These are phyloP conservation scores for Rhinatrema bivittatum DNA, from an alignment of 2,797 vertebrate species.

Conservation along the genomic window DNA sequence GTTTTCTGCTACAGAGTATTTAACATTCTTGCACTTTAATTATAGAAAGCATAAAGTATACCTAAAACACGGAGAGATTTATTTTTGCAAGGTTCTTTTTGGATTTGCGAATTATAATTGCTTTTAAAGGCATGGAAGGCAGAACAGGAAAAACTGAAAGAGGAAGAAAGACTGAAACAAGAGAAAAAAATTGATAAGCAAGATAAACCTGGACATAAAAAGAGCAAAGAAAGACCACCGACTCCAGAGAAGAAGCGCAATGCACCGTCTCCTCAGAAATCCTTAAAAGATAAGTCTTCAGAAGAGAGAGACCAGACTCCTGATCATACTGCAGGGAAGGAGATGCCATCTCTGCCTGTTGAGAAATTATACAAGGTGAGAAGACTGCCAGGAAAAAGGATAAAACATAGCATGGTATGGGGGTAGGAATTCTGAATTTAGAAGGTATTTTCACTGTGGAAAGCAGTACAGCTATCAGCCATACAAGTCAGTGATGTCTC, in stretches of 20 bases:
- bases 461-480: too few species aligned
- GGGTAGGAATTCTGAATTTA: too few species aligned
- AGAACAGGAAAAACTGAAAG: conserved; percentile 62
- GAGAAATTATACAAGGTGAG: conserved; percentile 45
- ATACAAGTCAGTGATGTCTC: too few species aligned
- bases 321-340: conserved; percentile 1
- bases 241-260: conserved; percentile 18
- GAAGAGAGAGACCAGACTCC: conserved; percentile 19
- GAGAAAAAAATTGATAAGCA: conserved; percentile 53
- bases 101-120: too few species aligned
- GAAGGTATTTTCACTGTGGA: too few species aligned
- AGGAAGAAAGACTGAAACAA: conserved; percentile 60
- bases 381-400: too few species aligned
- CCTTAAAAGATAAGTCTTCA: conserved; percentile 18
- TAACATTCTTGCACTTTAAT: too few species aligned
- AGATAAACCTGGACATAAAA: conserved; percentile 23
- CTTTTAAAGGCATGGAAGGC: conserved; percentile 79
- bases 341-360: neutral
- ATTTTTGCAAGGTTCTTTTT: too few species aligned
- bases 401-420: too few species aligned
- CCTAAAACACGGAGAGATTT: too few species aligned
- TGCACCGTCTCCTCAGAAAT: conserved; percentile 18
- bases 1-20: too few species aligned
- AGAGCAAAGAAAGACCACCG: neutral
- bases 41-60: too few species aligned